A percentile compares a stretch with the other conserved stretches of the same genome.
These are phyloP conservation scores for Gastrophryne carolinensis DNA, from an alignment of 2,797 vertebrate genomes.

Conservation along the genomic window DNA sequence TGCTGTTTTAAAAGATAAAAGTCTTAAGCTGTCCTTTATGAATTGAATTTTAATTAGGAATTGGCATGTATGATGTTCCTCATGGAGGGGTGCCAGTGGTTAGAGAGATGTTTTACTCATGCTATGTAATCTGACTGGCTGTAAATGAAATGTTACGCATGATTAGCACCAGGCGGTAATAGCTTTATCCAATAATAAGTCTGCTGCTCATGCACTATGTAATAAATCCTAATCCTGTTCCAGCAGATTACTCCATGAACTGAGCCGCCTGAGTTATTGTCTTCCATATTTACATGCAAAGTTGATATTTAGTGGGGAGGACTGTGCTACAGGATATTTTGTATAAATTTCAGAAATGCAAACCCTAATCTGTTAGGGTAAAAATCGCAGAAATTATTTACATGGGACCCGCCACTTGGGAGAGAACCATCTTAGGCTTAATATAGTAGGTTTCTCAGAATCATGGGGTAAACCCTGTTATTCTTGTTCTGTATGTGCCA, in stretches of 20 bases:
- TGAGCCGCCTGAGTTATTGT: slow-evolving; percentile 20
- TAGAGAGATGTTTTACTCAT: background rate
- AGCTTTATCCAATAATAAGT: slow-evolving; percentile 27
- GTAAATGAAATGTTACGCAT: slow-evolving; percentile 33
- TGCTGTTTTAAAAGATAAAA: background rate
- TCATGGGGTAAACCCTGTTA: too few species aligned
- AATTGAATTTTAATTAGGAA: slow-evolving; percentile 16
- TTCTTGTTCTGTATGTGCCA: too few species aligned
- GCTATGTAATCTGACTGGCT: background rate
- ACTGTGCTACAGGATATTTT: too few species aligned
- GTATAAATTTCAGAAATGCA: too few species aligned
- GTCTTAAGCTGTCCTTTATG: background rate
- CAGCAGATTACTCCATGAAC: slow-evolving; percentile 6
- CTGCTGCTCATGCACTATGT: slow-evolving; percentile 15
- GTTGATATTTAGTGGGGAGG: background rate
- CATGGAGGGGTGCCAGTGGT: background rate
- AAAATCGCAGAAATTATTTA: too few species aligned
- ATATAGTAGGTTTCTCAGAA: too few species aligned
- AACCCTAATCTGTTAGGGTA: too few species aligned
- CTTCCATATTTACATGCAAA: slow-evolving; percentile 34
- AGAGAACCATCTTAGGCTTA: too few species aligned
- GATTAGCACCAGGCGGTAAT: slow-evolving; percentile 13
- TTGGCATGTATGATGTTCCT: background rate
- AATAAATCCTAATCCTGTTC: slow-evolving; percentile 38
- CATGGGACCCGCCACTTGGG: too few species aligned